A percentile compares a stretch with the other conserved stretches of the same genome.
These are phyloP conservation scores for Formica exsecta DNA, from an alignment of 1,140 invertebrate genomes.

Conservation along the genomic window DNA sequence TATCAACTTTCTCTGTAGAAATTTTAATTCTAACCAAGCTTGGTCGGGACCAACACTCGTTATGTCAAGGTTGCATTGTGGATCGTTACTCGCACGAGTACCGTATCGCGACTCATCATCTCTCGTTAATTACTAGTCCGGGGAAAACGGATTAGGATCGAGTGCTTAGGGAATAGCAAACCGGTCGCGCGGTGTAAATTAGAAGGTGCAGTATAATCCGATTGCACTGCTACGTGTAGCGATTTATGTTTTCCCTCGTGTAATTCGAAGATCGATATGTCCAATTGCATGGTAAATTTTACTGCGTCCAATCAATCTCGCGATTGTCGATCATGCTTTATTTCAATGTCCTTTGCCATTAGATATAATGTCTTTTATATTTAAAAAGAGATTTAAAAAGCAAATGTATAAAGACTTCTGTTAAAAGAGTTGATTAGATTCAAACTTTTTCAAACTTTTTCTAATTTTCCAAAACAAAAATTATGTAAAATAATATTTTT, in stretches of 20 bases:
- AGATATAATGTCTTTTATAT: background rate
- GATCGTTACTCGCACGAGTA: conserved; percentile 12
- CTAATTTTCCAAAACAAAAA: no score
- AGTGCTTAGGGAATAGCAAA: conserved; percentile 43
- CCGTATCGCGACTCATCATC: conserved; percentile 33
- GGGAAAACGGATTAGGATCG: conserved; percentile 40
- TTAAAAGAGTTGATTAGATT: no score
- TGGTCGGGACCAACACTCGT: background rate
- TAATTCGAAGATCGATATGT: conserved; percentile 25
- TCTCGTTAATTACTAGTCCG: conserved; percentile 44
- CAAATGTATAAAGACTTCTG: no score
- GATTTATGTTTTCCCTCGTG: conserved; percentile 19
- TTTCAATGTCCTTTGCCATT: background rate
- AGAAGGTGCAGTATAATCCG: conserved; percentile 40
- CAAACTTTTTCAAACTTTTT: no score
- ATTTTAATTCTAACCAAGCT: conserved; percentile 11
- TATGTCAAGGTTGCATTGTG: conserved; percentile 42
- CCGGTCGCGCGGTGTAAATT: conserved; percentile 43
- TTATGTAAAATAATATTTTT: no score
- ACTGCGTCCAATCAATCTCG: background rate
- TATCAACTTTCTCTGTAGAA: background rate
- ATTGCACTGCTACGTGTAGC: background rate
- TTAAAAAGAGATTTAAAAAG: background rate
- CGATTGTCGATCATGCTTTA: background rate
- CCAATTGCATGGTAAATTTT: background rate